phyloP scores from a whole-genome alignment of 2,797 vertebrate species.

The Galaxias olidus region DNA sequence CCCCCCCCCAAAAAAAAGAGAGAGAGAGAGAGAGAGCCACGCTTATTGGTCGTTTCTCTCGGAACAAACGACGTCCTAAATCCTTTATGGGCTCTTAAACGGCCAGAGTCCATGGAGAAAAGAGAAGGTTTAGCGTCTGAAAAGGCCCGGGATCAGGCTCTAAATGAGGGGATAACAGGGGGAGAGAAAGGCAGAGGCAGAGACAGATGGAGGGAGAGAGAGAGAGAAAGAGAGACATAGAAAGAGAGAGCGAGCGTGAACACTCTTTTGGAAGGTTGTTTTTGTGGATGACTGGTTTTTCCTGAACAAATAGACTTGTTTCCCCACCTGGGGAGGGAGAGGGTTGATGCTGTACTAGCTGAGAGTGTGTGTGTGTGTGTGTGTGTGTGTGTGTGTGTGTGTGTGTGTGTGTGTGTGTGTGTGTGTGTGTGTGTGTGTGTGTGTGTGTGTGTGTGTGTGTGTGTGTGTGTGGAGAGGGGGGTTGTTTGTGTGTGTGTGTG shows the following conservation, averaged over 20 bases:
- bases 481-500: not conserved
- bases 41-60: slow-evolving; percentile 61
- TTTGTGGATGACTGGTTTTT: slow-evolving; percentile 18
- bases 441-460: slow-evolving; percentile 29
- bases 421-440: slow-evolving; percentile 25
- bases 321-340: slow-evolving; percentile 24
- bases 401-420: slow-evolving; percentile 27
- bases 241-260: too few relatives aligned
- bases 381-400: slow-evolving; percentile 29
- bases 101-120: slow-evolving; percentile 48
- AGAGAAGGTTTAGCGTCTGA: slow-evolving; percentile 19
- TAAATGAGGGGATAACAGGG: slow-evolving; percentile 1
- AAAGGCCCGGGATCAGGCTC: slow-evolving; percentile 16
- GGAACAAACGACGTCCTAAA: slow-evolving; percentile 68
- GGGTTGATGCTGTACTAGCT: not conserved
- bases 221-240: too few relatives aligned
- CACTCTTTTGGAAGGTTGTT: slow-evolving; percentile 18
- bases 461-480: slow-evolving; percentile 22
- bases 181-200: slow-evolving; percentile 3
- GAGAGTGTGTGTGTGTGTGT: not conserved
- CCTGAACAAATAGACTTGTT: slow-evolving; percentile 28
- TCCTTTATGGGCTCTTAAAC: slow-evolving; percentile 70
- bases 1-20: too few relatives aligned
- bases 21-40: too few relatives aligned
- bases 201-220: slow-evolving; percentile 25